Evolutionary conservation across 2,797 vertebrate species (phyloP).

Genomic region (Sebastes flavidus): DNA sequence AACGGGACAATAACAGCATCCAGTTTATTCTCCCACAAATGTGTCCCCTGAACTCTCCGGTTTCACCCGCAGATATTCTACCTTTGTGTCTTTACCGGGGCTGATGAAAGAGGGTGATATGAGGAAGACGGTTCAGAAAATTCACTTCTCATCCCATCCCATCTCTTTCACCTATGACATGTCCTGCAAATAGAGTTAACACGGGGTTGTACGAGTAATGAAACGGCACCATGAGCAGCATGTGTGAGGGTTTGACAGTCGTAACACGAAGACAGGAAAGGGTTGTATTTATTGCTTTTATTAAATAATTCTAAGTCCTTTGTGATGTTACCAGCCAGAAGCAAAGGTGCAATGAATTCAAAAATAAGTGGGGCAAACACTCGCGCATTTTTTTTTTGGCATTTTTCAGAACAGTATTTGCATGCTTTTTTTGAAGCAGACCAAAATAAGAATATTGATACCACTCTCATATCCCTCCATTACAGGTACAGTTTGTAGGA

Average conservation of each 20-base stretch:
- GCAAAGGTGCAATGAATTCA: background rate
- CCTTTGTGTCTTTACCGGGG: slow-evolving; percentile 13
- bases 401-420: background rate
- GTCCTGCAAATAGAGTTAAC: background rate
- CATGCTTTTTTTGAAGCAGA: background rate
- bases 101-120: slow-evolving; percentile 7
- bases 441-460: background rate
- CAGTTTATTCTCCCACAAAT: slow-evolving; percentile 52
- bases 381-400: background rate
- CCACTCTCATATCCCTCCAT: background rate
- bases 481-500: background rate
- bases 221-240: background rate
- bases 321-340: background rate
- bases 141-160: slow-evolving; percentile 5
- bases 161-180: slow-evolving; percentile 16
- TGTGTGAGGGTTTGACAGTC: background rate
- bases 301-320: background rate
- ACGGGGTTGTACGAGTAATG: background rate
- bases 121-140: slow-evolving; percentile 14
- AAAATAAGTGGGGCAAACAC: background rate
- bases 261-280: background rate
- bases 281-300: background rate
- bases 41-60: slow-evolving; percentile 40
- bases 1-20: slow-evolving; percentile 68
- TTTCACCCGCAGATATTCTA: slow-evolving; percentile 41